These are phyloP conservation scores for Idaea aversata DNA, from an alignment of 2,888 invertebrate genomes.

Conservation along the genomic window DNA sequence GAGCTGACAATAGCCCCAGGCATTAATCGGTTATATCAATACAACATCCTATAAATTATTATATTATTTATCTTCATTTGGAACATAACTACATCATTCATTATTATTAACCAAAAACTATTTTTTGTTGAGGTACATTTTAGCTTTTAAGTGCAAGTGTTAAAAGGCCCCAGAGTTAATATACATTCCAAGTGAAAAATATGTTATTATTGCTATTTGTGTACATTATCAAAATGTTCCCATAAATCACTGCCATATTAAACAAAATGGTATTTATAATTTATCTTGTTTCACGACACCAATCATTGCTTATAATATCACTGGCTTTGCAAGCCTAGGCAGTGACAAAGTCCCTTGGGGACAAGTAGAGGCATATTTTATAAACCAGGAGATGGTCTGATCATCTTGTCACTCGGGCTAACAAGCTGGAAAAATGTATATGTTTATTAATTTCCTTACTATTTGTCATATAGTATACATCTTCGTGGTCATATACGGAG, in stretches of 20 bases:
- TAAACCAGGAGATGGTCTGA: neutral
- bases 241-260: neutral
- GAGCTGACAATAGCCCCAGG: neutral
- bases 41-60: conserved; percentile 14
- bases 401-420: neutral
- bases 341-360: conserved; percentile 43
- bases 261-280: neutral
- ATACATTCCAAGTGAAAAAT: conserved; percentile 46
- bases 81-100: conserved; percentile 30
- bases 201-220: conserved; percentile 5
- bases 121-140: conserved; percentile 38
- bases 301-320: conserved; percentile 35
- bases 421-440: neutral
- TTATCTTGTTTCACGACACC: neutral
- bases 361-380: conserved; percentile 15
- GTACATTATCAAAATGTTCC: neutral
- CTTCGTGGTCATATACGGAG: no score
- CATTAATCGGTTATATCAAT: neutral
- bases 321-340: conserved; percentile 52
- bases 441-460: neutral
- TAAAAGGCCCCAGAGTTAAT: conserved; percentile 31
- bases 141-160: conserved; percentile 30
- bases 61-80: conserved; percentile 16
- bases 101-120: conserved; percentile 31
- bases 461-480: neutral